Conservation (phyloP, 1,140 invertebrate genomes). For the Rhyacophila brunnea region DNA sequence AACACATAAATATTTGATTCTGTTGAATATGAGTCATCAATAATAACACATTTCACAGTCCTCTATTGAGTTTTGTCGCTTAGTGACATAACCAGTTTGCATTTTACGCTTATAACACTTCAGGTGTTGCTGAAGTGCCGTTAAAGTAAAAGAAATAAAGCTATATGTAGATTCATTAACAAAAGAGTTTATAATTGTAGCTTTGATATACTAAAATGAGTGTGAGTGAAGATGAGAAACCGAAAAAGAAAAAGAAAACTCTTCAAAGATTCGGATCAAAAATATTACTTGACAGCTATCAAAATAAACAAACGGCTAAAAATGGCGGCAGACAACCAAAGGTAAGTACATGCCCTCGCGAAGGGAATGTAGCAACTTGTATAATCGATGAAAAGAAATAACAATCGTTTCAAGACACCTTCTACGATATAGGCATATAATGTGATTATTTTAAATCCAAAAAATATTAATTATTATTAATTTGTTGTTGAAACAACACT, state of each 20-base stretch:
- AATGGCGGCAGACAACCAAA: conserved; percentile 25
- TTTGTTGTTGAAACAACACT: no score
- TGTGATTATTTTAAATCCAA: no score
- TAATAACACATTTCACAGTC: no score
- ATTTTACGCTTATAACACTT: neutral
- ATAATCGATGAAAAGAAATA: no score
- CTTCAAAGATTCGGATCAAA: conserved; percentile 18
- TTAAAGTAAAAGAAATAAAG: no score
- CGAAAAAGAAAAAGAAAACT: conserved; percentile 12
- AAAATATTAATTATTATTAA: no score
- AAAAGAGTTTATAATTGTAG: neutral
- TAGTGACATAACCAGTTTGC: neutral
- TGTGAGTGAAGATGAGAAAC: conserved; percentile 8
- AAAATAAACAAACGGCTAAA: conserved; percentile 24
- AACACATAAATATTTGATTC: no score
- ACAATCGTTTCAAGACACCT: no score
- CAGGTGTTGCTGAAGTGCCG: neutral
- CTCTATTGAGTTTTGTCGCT: neutral
- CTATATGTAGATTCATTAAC: no score
- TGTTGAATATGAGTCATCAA: no score
- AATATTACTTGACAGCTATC: conserved; percentile 18
- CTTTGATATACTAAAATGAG: conserved; percentile 2
- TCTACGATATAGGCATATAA: no score
- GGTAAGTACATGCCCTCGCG: conserved; percentile 8
- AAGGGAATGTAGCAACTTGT: no score